phyloP scores from a whole-genome alignment of 2,888 invertebrate species.

The Ophion ellenae region DNA sequence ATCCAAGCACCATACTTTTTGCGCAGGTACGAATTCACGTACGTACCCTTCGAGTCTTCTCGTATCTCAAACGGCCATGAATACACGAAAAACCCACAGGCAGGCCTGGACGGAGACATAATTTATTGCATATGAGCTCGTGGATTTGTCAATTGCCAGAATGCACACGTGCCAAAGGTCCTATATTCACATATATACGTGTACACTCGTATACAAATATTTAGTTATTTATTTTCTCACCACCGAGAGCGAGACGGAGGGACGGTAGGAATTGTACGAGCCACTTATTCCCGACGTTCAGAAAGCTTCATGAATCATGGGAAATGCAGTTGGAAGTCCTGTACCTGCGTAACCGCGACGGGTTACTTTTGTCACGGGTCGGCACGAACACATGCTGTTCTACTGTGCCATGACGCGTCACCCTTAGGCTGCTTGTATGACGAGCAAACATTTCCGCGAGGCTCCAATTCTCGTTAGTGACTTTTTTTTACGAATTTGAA shows the following conservation, averaged over 20 bases:
- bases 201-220: background rate
- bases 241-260: background rate
- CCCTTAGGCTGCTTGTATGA: background rate
- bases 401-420: background rate
- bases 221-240: background rate
- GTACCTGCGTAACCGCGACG: slow-evolving; percentile 19
- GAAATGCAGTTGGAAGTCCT: slow-evolving; percentile 14
- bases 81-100: slow-evolving; percentile 75
- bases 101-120: slow-evolving; percentile 69
- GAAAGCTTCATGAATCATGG: slow-evolving; percentile 73
- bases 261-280: slow-evolving; percentile 41
- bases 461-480: background rate
- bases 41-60: slow-evolving; percentile 44
- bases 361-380: slow-evolving; percentile 21
- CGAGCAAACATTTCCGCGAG: too few species aligned
- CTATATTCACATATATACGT: background rate
- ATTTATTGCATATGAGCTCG: slow-evolving; percentile 83
- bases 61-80: slow-evolving; percentile 73
- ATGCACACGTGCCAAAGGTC: background rate
- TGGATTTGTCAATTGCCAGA: slow-evolving; percentile 80
- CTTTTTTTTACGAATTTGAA: background rate
- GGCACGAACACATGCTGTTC: slow-evolving; percentile 12
- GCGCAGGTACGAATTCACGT: slow-evolving; percentile 31
- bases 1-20: background rate
- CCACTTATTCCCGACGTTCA: slow-evolving; percentile 71